phyloP scores from a whole-genome alignment of 2,888 invertebrate genomes.

The Oscheius onirici region DNA sequence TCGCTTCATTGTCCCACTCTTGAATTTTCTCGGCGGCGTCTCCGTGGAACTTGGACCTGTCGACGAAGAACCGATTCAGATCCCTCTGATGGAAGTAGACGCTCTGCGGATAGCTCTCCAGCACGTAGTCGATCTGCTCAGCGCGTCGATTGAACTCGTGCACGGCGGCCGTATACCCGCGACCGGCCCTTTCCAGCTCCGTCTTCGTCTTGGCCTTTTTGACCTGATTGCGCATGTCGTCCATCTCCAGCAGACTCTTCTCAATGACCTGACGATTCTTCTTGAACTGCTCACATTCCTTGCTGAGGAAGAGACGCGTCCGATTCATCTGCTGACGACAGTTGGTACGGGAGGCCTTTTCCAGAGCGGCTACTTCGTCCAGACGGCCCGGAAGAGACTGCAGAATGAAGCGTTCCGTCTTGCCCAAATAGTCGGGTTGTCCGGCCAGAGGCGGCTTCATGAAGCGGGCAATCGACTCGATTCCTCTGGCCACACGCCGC shows the following conservation, averaged over 20 bases:
- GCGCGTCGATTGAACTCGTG: conserved; percentile 9
- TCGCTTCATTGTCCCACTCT: too few relatives aligned
- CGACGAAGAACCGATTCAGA: neutral
- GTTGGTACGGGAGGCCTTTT: neutral
- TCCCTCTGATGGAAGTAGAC: conserved; percentile 16
- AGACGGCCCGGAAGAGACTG: neutral
- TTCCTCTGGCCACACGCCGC: neutral
- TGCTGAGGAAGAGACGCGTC: conserved; percentile 2
- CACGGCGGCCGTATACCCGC: conserved; percentile 5
- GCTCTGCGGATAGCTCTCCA: neutral
- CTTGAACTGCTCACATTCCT: conserved; percentile 5
- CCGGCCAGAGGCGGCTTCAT: neutral
- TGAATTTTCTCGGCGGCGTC: too few relatives aligned
- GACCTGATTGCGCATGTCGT: conserved; percentile 12
- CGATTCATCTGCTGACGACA: neutral
- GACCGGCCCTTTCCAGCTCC: conserved; percentile 1
- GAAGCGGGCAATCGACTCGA: neutral
- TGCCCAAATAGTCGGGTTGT: neutral
- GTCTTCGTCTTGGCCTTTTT: conserved; percentile 7
- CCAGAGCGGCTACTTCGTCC: neutral
- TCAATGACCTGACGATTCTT: conserved; percentile 1
- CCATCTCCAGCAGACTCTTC: neutral
- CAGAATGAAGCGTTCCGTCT: conserved; percentile 7
- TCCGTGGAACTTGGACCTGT: too few relatives aligned
- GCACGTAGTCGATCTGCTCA: conserved; percentile 9